Base-by-base conservation (phyloP, 2,888 invertebrate genomes). In the Tenthredo amoena region DNA sequence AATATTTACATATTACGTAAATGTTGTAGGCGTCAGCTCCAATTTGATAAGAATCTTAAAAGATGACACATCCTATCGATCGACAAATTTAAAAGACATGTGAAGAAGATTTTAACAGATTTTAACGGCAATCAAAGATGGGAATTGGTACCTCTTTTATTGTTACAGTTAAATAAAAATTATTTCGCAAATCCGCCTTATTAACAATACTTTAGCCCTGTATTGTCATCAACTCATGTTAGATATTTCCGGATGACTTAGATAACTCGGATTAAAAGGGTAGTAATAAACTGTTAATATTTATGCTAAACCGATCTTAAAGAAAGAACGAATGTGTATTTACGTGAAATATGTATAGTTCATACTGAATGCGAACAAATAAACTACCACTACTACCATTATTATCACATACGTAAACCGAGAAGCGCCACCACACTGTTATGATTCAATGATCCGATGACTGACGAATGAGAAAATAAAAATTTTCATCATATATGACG, bases 1-100 rank as follows among this genome's bases (percentile, higher is more conserved):
- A 72, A 72, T 72, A 40, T 72, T 72, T 72, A 18, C 71, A 55
- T 55, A 7, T 55, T 55, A 55, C 55, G 55, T n/a, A n/a, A n/a
- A 55, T 55, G n/a, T 55, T 50, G 50, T 5, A 50, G 18, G 5
- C 18, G 18, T 50, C 50, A 18, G 50, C 18, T 50, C 6, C 1
- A 50, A 50, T 55, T 55, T 55, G 18, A 55, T 55, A 55, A 55
- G 18, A n/a, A 55, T 55, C n/a, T 55, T 2, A n/a, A 55, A n/a
- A 55, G 55, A n/a, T 55, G n/a, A n/a, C n/a, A 55, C n/a, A 50
- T 55, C 15, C 12, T 47, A 47, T 47, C 47, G 15, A 47, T 47
- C 3, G 15, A 47, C 12, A 47, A 47, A 2, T 26, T 26, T 26
- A 55, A n/a, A 55, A n/a, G 5, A n/a, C 7, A n/a, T 55, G 18